These are phyloP conservation scores for Zaprionus lachaisei DNA, from an alignment of 1,140 invertebrate species.

Conservation along the genomic window DNA sequence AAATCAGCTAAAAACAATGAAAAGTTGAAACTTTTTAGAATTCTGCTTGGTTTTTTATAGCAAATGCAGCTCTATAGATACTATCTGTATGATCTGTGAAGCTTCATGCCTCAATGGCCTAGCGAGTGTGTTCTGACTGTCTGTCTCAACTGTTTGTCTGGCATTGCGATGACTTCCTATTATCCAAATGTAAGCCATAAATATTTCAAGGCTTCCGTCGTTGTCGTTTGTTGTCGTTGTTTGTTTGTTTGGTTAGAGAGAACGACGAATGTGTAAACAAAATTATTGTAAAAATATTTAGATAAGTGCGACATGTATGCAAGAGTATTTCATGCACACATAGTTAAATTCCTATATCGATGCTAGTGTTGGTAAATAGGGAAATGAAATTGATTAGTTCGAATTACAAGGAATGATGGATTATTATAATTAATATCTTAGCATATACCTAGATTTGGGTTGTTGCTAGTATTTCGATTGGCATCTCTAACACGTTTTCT, in stretches of 20 bases:
- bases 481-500: neutral
- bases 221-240: conserved; percentile 11
- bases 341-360: neutral
- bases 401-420: conserved; percentile 1
- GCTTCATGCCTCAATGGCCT: neutral
- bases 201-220: conserved; percentile 21
- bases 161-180: conserved; percentile 14
- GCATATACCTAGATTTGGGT: neutral
- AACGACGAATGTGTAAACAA: conserved; percentile 40
- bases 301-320: conserved; percentile 62
- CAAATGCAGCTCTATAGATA: neutral
- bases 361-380: conserved; percentile 46
- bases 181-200: conserved; percentile 3
- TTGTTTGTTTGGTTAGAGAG: conserved; percentile 25
- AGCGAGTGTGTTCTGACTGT: neutral
- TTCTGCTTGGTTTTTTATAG: neutral
- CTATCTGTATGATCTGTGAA: neutral
- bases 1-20: neutral
- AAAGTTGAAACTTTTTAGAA: neutral
- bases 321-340: conserved; percentile 28
- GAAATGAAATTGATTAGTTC: conserved; percentile 55
- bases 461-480: neutral
- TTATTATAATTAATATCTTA: neutral
- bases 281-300: conserved; percentile 64
- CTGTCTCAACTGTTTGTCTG: neutral